Percentiles rank a stretch among this genome's conserved stretches.
These are phyloP conservation scores for Rhopalosiphum maidis DNA, from an alignment of 1,140 invertebrate species.

Conservation along the genomic window DNA sequence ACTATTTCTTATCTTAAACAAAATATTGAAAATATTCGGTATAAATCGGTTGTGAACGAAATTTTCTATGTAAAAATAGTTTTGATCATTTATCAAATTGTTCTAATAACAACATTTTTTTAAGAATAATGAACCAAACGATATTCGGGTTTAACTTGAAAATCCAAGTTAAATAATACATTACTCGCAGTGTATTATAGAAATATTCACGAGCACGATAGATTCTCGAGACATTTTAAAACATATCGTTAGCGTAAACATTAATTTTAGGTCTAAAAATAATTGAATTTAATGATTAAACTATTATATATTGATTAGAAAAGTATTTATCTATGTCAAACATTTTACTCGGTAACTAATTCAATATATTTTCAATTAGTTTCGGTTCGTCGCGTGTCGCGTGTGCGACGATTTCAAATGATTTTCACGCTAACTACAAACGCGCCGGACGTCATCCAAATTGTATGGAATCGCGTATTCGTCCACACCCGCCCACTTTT, in stretches of 20 bases:
- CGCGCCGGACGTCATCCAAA: neutral
- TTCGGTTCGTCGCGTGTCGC: neutral
- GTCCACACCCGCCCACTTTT: neutral
- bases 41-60: neutral
- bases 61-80: neutral
- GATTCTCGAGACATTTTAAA: neutral
- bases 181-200: neutral
- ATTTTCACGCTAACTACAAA: neutral
- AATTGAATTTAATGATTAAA: neutral
- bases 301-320: neutral
- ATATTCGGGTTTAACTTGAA: neutral
- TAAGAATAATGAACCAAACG: neutral
- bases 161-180: neutral
- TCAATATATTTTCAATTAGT: neutral
- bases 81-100: neutral
- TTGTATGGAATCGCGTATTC: neutral
- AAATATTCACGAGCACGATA: neutral
- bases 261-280: neutral
- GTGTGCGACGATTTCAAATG: conserved; percentile 3
- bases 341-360: neutral
- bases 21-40: neutral
- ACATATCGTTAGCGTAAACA: neutral
- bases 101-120: neutral
- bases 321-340: conserved; percentile 8
- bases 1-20: neutral